Base-by-base conservation (phyloP, 2,888 invertebrate species). In the Phrixothrix hirtus region DNA sequence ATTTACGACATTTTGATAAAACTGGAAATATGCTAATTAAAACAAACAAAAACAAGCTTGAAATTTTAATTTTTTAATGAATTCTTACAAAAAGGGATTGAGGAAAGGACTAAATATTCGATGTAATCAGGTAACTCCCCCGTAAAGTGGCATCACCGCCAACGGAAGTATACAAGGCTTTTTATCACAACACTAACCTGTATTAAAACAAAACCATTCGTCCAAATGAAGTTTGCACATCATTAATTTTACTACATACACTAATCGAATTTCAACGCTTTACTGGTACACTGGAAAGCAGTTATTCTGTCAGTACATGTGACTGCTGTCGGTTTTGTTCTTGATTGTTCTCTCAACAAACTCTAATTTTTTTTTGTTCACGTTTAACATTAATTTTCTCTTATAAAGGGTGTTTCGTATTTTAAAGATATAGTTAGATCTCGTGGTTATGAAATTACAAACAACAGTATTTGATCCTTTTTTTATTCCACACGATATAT, bases 91-190 rank as follows among this genome's bases (percentile, higher is more conserved):
- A n/a, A n/a, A n/a, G n/a, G n/a, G n/a, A n/a, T n/a, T n/a, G n/a
- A n/a, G n/a, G n/a, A n/a, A n/a, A n/a, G n/a, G n/a, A n/a, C n/a
- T n/a, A n/a, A n/a, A n/a, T n/a, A n/a, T n/a, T n/a, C n/a, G n/a
- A n/a, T n/a, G n/a, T n/a, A n/a, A n/a, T n/a, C n/a, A n/a, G n/a
- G 21, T 3, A 21, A 21, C 67, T 67, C 67, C 67, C 66, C 63
- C 68, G 63, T 63, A 45, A 61, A 57, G 60, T 58, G 66, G 64
- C 62, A 63, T 54, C 63, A 49, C 37, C 51, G 49, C 51, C 63
- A 60, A 62, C 70, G 70, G 71, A 71, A 69, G 69, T 68, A 65
- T 65, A 62, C 71, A 71, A 70, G 71, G 70, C 63, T 71, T 71
- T 71, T 71, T 71, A 68, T 68, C 68, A 65, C 66, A 65, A 64